Conservation (phyloP, 2,113 vertebrate species). For the Perca flavescens region DNA sequence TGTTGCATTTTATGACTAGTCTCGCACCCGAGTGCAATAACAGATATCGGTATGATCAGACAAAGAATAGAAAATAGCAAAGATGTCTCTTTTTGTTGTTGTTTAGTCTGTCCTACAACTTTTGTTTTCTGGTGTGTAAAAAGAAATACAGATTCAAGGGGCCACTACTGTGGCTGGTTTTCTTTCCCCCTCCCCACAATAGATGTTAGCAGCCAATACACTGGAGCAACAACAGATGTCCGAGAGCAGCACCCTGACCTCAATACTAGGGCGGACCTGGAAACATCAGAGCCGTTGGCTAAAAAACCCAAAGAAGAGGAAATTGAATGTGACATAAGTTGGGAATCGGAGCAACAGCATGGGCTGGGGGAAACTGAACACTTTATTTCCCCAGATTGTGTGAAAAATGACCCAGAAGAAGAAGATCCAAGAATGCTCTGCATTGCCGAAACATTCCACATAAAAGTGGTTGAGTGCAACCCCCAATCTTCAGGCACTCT, state of each 20-base stretch:
- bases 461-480: background rate
- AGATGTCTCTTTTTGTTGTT: no score
- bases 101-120: background rate
- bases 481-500: background rate
- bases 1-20: no score
- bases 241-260: slow-evolving; percentile 1
- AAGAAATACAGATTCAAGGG: background rate
- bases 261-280: background rate
- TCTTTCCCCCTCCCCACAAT: background rate
- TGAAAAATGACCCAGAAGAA: slow-evolving; percentile 37
- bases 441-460: background rate
- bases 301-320: slow-evolving; percentile 46
- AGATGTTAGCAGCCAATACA: slow-evolving; percentile 24
- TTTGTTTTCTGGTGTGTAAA: background rate
- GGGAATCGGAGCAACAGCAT: background rate
- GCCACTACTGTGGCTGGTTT: background rate
- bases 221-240: background rate
- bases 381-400: background rate
- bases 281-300: background rate
- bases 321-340: slow-evolving; percentile 29
- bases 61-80: background rate
- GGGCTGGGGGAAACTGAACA: background rate
- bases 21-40: background rate
- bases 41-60: background rate
- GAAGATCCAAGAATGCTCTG: background rate